These are phyloP conservation scores for Albula goreensis DNA, from an alignment of 2,113 vertebrate species.

Conservation along the genomic window DNA sequence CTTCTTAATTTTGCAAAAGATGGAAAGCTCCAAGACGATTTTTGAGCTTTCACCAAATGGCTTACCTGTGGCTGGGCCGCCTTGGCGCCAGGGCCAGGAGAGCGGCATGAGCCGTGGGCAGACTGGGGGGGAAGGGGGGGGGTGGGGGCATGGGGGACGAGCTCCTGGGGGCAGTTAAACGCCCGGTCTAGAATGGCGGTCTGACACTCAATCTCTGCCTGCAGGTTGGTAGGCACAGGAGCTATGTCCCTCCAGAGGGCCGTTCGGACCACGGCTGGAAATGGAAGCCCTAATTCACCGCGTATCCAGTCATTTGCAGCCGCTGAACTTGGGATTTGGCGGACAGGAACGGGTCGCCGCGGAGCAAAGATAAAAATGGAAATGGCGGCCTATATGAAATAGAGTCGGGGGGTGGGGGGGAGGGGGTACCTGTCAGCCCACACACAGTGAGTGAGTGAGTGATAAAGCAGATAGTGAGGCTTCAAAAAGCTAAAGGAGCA, in stretches of 20 bases:
- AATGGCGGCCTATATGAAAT: background rate
- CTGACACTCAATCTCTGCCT: slow-evolving; percentile 1
- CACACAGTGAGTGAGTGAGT: background rate
- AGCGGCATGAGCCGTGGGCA: background rate
- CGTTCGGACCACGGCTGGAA: background rate
- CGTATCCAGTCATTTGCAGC: slow-evolving; percentile 3
- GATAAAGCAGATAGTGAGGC: background rate
- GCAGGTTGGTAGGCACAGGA: background rate
- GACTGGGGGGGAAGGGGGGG: background rate
- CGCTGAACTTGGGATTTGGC: slow-evolving; percentile 4
- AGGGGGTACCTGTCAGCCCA: background rate
- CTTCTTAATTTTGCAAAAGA: background rate
- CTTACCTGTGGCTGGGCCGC: background rate
- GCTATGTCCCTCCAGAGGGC: background rate
- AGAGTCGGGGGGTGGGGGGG: background rate
- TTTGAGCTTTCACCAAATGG: background rate
- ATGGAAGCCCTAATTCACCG: slow-evolving; percentile 7
- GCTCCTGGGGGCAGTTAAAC: background rate
- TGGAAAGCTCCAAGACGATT: background rate
- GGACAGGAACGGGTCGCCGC: slow-evolving; percentile 2
- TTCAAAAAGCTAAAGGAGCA: background rate
- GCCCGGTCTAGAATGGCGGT: background rate
- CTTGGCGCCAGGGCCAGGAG: background rate
- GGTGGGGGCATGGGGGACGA: background rate
- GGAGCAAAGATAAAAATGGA: slow-evolving; percentile 9